Evolutionary conservation across 2,888 invertebrate genomes (phyloP).

Genomic region (Vannuccia rotundouncinata): DNA sequence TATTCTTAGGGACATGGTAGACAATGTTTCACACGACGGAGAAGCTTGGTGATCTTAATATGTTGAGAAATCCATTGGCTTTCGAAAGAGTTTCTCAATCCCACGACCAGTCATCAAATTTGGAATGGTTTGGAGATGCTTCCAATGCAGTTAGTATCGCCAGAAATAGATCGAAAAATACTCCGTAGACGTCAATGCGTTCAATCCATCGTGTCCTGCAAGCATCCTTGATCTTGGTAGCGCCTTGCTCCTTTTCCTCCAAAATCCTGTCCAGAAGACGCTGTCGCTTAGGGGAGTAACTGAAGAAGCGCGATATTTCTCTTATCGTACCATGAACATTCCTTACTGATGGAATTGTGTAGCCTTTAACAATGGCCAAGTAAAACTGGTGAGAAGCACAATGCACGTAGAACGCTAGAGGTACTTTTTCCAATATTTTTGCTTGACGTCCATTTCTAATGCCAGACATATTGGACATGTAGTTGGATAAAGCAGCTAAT

Average conservation of each 20-base stretch:
- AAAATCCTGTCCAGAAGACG: background rate
- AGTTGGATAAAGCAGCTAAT: no score
- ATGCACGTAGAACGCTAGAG: background rate
- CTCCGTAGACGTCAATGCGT: background rate
- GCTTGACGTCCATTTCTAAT: background rate
- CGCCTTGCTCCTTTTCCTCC: background rate
- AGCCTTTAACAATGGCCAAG: background rate
- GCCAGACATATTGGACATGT: background rate
- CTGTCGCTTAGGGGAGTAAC: background rate
- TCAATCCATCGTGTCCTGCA: slow-evolving; percentile 3
- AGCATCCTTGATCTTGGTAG: slow-evolving; percentile 20
- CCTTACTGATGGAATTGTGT: background rate
- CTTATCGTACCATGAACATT: background rate
- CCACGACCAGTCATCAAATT: slow-evolving; percentile 7
- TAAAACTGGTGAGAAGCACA: background rate
- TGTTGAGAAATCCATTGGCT: background rate
- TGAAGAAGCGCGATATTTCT: background rate
- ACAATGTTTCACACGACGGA: background rate
- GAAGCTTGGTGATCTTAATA: background rate
- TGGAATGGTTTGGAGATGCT: background rate
- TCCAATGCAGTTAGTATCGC: no score
- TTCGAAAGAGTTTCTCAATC: background rate
- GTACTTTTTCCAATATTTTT: background rate
- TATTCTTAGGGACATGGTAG: no score
- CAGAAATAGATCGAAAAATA: no score